Conservation (phyloP, 2,797 vertebrate species). For the Phylloscopus collybita region DNA sequence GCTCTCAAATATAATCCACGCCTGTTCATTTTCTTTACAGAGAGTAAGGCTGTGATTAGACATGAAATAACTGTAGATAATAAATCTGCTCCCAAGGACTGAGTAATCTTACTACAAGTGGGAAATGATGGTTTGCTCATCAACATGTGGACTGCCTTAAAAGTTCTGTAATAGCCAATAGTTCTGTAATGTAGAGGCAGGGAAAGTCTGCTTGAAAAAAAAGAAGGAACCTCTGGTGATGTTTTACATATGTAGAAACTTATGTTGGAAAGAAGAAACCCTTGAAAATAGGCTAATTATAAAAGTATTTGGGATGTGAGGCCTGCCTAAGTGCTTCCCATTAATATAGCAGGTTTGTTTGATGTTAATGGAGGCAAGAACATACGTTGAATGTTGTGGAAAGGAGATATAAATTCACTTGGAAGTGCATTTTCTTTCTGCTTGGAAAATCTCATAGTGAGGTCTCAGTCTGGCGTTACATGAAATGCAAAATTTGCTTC, state of each 20-base stretch:
- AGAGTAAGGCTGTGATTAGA: constrained; percentile 34
- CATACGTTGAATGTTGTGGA: not conserved
- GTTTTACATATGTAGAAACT: constrained; percentile 11
- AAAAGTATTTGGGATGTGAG: not conserved
- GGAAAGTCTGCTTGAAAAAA: constrained; percentile 3
- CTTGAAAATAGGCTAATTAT: not conserved
- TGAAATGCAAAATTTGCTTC: not conserved
- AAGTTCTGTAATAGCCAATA: not conserved
- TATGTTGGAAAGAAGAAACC: not conserved
- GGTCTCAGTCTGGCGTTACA: not conserved
- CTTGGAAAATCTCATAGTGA: not conserved
- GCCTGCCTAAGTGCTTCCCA: not conserved
- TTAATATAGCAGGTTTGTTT: not conserved
- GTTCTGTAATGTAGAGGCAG: not conserved
- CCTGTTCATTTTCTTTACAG: not conserved
- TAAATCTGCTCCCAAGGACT: constrained; percentile 44
- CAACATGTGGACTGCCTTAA: constrained; percentile 45
- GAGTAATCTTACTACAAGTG: constrained; percentile 52
- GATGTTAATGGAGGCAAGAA: not conserved
- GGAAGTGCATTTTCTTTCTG: not conserved
- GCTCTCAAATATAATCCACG: not conserved
- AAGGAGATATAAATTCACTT: not conserved
- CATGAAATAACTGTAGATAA: constrained; percentile 35
- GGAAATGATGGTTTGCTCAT: constrained; percentile 36
- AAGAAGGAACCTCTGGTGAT: not conserved